Evolutionary conservation across 2,888 invertebrate species (phyloP).

Genomic region (Sympetrum striolatum): DNA sequence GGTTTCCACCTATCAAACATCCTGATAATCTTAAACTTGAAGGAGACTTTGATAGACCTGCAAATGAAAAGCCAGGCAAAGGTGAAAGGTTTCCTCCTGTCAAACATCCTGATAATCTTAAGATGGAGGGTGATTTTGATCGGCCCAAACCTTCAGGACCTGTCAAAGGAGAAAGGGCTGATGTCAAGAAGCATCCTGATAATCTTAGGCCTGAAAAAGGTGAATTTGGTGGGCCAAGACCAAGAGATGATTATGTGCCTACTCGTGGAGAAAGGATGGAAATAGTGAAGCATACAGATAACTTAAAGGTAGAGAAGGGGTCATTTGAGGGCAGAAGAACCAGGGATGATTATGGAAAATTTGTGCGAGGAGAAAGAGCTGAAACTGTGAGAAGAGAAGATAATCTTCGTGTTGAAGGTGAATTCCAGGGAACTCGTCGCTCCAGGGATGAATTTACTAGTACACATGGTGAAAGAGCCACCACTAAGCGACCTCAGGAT

Average conservation of each 20-base stretch:
- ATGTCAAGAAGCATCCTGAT: conserved; percentile 46
- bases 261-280: conserved; percentile 61
- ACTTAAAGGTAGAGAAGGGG: conserved; percentile 63
- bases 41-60: conserved; percentile 59
- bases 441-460: conserved; percentile 27
- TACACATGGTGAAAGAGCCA: conserved; percentile 44
- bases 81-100: conserved; percentile 51
- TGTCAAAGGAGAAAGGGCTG: conserved; percentile 48
- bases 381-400: conserved; percentile 55
- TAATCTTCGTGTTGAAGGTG: conserved; percentile 53
- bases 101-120: conserved; percentile 60
- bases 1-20: conserved; percentile 46
- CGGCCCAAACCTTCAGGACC: conserved; percentile 49
- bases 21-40: conserved; percentile 55
- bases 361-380: conserved; percentile 50
- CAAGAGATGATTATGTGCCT: conserved; percentile 49
- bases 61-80: conserved; percentile 46
- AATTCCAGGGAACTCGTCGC: conserved; percentile 1
- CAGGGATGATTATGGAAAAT: conserved; percentile 3
- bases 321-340: background rate
- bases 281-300: conserved; percentile 67
- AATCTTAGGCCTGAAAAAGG: conserved; percentile 51
- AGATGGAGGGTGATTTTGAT: conserved; percentile 62
- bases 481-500: conserved; percentile 51
- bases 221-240: conserved; percentile 52